Evolutionary conservation across 2,113 vertebrate species (phyloP).

Genomic region (Bos taurus): ARS-UCD2.0 NC_037332.1:107207501-107208000

Average conservation of each 20-base stretch:
- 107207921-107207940: neutral
- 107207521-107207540: neutral
- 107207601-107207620: neutral
- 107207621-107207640: neutral
- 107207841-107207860: neutral
- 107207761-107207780: neutral
- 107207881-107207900: neutral
- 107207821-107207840: neutral
- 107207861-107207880: neutral
- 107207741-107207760: neutral
- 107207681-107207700: neutral
- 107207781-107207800: neutral
- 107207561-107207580: neutral
- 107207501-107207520: neutral
- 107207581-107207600: neutral
- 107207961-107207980: neutral
- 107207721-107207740: neutral
- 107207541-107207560: neutral
- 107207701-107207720: neutral
- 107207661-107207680: neutral
- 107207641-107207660: accelerated
- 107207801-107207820: neutral
- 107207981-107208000: neutral
- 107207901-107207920: neutral
- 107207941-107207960: neutral